phyloP scores from a whole-genome alignment of 2,797 vertebrate species.

The Benthosema pterotum region DNA sequence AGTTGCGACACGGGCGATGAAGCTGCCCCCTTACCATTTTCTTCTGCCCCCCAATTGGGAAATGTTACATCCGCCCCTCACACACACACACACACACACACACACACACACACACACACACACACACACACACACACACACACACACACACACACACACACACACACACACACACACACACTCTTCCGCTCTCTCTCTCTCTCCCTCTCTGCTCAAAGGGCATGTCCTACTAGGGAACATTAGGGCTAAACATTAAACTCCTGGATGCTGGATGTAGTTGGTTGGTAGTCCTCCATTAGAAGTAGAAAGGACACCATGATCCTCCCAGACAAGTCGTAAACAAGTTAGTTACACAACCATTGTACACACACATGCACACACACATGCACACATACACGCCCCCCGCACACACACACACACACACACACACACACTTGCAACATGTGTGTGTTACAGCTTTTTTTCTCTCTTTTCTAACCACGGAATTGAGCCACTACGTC shows the following conservation, averaged over 20 bases:
- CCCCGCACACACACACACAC: slow-evolving; percentile 23
- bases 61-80: too few species aligned
- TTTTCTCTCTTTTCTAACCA: too few species aligned
- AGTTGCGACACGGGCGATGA: too few species aligned
- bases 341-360: slow-evolving; percentile 43
- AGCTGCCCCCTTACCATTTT: too few species aligned
- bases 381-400: slow-evolving; percentile 41
- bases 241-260: slow-evolving; percentile 79
- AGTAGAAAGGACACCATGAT: slow-evolving; percentile 40
- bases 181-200: slow-evolving; percentile 12
- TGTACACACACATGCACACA: slow-evolving; percentile 53
- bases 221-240: slow-evolving; percentile 63
- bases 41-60: too few species aligned
- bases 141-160: slow-evolving; percentile 28
- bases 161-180: slow-evolving; percentile 34
- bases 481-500: slow-evolving; percentile 59
- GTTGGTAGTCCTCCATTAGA: slow-evolving; percentile 47
- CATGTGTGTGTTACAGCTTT: slow-evolving; percentile 40
- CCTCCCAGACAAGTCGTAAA: slow-evolving; percentile 45
- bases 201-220: slow-evolving; percentile 67
- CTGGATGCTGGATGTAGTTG: slow-evolving; percentile 46
- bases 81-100: slow-evolving; percentile 51
- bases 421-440: slow-evolving; percentile 16
- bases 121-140: slow-evolving; percentile 26
- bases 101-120: slow-evolving; percentile 26